These are phyloP conservation scores for Candidula unifasciata DNA, from an alignment of 2,888 invertebrate species.

Conservation along the genomic window DNA sequence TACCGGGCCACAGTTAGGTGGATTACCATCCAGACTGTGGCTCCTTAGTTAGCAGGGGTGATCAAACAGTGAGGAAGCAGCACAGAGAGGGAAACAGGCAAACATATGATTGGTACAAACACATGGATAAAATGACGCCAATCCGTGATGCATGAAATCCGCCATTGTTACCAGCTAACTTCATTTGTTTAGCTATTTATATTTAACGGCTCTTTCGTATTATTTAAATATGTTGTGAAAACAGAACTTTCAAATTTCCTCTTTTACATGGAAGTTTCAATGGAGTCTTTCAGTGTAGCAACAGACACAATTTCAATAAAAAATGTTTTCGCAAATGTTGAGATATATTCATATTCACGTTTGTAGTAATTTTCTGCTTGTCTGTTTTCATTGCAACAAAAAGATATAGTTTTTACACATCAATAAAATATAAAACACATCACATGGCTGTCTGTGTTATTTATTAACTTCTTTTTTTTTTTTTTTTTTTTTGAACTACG, in stretches of 20 bases:
- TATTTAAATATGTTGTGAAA: background rate
- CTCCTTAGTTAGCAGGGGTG: no score
- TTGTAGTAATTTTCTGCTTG: conserved; percentile 35
- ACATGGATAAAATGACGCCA: no score
- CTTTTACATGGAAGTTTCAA: conserved; percentile 23
- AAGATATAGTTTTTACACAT: conserved; percentile 25
- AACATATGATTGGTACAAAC: no score
- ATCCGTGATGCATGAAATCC: no score
- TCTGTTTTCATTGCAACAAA: conserved; percentile 19
- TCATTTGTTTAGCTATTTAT: no score
- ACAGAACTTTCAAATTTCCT: background rate
- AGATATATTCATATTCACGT: conserved; percentile 32
- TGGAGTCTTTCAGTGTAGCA: conserved; percentile 42
- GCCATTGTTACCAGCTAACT: no score
- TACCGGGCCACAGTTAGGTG: no score
- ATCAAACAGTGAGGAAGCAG: no score
- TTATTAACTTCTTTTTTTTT: no score
- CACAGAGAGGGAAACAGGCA: no score
- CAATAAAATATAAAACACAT: conserved; percentile 17
- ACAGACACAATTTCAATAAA: conserved; percentile 30
- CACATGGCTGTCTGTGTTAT: background rate
- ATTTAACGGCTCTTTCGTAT: conserved; percentile 20
- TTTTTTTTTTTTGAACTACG: no score
- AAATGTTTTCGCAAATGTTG: conserved; percentile 33
- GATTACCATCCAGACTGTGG: no score